Percentiles rank a stretch among this genome's conserved stretches.
Conservation (phyloP, 1,140 invertebrate species). For the Callitettix versicolor region DNA sequence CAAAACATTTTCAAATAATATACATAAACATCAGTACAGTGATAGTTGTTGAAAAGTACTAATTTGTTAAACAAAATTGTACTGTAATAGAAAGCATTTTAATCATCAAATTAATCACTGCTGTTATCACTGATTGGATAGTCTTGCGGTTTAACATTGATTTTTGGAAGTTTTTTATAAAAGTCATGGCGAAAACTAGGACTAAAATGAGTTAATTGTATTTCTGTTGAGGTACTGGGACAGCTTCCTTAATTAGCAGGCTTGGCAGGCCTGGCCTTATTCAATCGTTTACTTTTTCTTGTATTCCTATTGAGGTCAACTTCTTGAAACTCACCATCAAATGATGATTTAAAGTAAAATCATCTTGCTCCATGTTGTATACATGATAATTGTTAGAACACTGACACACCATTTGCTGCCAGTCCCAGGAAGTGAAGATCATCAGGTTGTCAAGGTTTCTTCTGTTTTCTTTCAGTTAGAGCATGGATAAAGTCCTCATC, state of each 20-base stretch:
- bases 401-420: constrained; percentile 13
- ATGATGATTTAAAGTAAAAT: constrained; percentile 10
- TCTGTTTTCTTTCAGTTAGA: constrained; percentile 12
- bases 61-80: neutral
- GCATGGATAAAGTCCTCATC: constrained; percentile 29
- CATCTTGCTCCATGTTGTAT: constrained; percentile 8
- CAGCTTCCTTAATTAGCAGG: neutral
- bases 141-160: neutral
- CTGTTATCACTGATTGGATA: neutral
- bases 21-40: neutral
- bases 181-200: constrained; percentile 8
- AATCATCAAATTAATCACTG: neutral
- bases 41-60: neutral
- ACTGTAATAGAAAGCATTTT: neutral
- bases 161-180: constrained; percentile 9
- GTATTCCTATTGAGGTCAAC: constrained; percentile 9
- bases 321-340: constrained; percentile 4
- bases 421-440: constrained; percentile 11
- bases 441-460: neutral
- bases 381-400: constrained; percentile 8
- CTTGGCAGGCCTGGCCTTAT: neutral
- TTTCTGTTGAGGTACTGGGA: constrained; percentile 7
- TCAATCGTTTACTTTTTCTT: constrained; percentile 4
- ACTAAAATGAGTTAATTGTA: constrained; percentile 7
- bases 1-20: neutral